Evolutionary conservation across 2,797 vertebrate species (phyloP).

Genomic region (Sandelia bainsii): DNA sequence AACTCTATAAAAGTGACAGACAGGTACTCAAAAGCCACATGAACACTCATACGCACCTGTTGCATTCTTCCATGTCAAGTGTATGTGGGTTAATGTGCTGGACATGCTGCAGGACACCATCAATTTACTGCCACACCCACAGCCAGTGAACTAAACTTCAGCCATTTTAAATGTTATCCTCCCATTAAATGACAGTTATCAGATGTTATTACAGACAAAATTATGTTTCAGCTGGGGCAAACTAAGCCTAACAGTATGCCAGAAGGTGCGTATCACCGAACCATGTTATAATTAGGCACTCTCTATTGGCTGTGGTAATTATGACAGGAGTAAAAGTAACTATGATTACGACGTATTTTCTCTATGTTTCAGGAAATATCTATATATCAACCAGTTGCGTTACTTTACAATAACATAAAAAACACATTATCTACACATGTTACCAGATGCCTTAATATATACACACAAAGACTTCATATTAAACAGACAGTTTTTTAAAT

Average conservation of each 20-base stretch:
- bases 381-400: slow-evolving; percentile 8
- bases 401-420: slow-evolving; percentile 23
- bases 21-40: too few species aligned
- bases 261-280: not conserved
- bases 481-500: slow-evolving; percentile 47
- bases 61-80: too few species aligned
- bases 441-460: slow-evolving; percentile 22
- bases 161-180: not conserved
- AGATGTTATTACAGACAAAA: not conserved
- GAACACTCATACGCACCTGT: too few species aligned
- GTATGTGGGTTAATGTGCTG: too few species aligned
- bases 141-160: too few species aligned
- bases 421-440: slow-evolving; percentile 12
- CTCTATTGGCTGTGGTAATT: not conserved
- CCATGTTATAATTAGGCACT: too few species aligned
- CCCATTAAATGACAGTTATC: not conserved
- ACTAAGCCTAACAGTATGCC: not conserved
- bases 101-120: too few species aligned
- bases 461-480: slow-evolving; percentile 39
- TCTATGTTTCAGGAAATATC: not conserved
- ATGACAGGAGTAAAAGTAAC: not conserved
- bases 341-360: not conserved
- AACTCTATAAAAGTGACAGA: not conserved
- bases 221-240: not conserved
- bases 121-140: too few species aligned